These are phyloP conservation scores for Morpho achilles DNA, from an alignment of 2,888 invertebrate species.

Conservation along the genomic window DNA sequence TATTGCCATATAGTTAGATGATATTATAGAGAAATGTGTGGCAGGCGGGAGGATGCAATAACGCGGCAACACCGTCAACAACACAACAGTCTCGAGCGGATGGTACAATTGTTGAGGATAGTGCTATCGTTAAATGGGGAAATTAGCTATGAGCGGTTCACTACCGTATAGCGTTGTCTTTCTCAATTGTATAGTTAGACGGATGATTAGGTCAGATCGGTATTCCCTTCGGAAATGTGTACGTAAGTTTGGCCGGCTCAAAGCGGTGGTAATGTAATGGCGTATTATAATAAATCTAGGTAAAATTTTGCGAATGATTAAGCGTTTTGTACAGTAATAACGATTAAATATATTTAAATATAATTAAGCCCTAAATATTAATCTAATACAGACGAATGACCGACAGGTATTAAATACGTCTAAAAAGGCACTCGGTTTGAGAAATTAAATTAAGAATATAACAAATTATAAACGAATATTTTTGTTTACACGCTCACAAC, in stretches of 20 bases:
- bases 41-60: slow-evolving; percentile 75
- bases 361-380: slow-evolving; percentile 55
- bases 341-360: slow-evolving; percentile 56
- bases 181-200: background rate
- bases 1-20: slow-evolving; percentile 71
- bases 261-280: slow-evolving; percentile 42
- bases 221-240: slow-evolving; percentile 70
- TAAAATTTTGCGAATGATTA: slow-evolving; percentile 68
- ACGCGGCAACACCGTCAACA: slow-evolving; percentile 31
- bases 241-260: slow-evolving; percentile 64
- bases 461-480: too few species aligned
- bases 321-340: slow-evolving; percentile 76
- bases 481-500: too few species aligned
- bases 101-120: background rate
- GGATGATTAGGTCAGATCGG: slow-evolving; percentile 39
- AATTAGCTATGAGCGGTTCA: background rate
- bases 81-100: slow-evolving; percentile 7
- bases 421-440: slow-evolving; percentile 47
- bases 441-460: background rate
- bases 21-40: slow-evolving; percentile 58
- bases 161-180: background rate
- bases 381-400: slow-evolving; percentile 59
- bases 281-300: slow-evolving; percentile 49
- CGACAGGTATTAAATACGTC: slow-evolving; percentile 40
- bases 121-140: background rate